Evolutionary conservation across 2,113 vertebrate genomes (phyloP).

Genomic region (Siniperca chuatsi): DNA sequence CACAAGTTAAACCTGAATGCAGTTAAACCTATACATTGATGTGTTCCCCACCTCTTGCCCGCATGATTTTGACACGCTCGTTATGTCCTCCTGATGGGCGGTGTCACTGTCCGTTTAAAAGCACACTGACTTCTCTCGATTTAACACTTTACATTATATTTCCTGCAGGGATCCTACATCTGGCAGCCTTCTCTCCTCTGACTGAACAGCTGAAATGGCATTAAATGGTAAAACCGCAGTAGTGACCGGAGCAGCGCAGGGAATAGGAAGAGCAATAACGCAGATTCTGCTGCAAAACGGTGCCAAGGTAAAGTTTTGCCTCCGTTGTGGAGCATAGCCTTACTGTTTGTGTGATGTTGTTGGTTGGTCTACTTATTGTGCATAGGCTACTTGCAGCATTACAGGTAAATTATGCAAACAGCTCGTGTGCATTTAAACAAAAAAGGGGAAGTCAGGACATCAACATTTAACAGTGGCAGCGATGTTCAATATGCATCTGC

Average conservation of each 20-base stretch:
- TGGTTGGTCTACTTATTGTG: too few relatives aligned
- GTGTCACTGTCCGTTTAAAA: not conserved
- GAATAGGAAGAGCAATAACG: conserved; percentile 74
- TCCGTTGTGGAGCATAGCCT: not conserved
- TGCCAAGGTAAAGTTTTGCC: conserved; percentile 70
- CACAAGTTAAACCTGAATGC: too few relatives aligned
- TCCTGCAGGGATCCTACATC: not conserved
- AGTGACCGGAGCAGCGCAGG: conserved; percentile 78
- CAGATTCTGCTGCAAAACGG: conserved; percentile 74
- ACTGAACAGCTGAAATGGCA: conserved; percentile 49
- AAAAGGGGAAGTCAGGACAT: too few relatives aligned
- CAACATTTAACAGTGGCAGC: too few relatives aligned
- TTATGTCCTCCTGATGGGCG: conserved; percentile 1
- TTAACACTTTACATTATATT: accelerated
- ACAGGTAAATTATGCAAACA: not conserved
- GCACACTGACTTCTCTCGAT: accelerated
- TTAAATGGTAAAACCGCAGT: conserved; percentile 59
- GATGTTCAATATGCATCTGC: too few relatives aligned
- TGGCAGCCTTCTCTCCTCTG: not conserved
- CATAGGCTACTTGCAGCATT: not conserved
- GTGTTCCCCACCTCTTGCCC: too few relatives aligned
- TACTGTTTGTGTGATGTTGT: not conserved
- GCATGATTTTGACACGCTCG: not conserved
- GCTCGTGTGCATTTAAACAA: too few relatives aligned
- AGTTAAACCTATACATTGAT: not conserved